These are phyloP conservation scores for Phalacrocorax pelagicus DNA, from an alignment of 2,113 vertebrate species.

Conservation along the genomic window DNA sequence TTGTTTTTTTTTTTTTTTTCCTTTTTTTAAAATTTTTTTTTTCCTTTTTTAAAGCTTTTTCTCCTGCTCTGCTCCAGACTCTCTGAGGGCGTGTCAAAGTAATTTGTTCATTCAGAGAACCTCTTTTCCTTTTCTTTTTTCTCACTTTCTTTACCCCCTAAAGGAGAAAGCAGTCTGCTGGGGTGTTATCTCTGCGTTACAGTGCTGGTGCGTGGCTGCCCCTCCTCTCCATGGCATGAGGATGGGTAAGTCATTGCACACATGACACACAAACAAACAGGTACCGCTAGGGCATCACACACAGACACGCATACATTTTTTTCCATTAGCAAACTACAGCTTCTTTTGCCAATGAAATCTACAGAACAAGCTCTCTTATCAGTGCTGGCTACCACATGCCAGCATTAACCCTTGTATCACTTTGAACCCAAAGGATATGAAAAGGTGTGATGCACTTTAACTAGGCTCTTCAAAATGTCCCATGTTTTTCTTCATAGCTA, in stretches of 20 bases:
- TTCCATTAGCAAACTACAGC: not conserved
- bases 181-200: not conserved
- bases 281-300: not conserved
- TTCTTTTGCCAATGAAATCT: not conserved
- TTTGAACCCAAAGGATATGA: not conserved
- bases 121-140: not conserved
- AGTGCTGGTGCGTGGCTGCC: not conserved
- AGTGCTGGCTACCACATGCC: not conserved
- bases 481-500: not conserved
- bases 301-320: not conserved
- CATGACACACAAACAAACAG: rapidly evolving
- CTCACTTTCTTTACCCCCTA: not conserved
- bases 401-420: not conserved
- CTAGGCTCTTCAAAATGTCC: not conserved
- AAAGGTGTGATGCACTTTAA: not conserved
- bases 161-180: not conserved
- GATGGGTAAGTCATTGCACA: not conserved
- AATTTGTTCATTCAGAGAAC: not conserved
- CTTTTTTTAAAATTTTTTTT: not conserved
- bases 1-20: too few species aligned
- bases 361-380: not conserved
- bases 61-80: not conserved
- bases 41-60: not conserved
- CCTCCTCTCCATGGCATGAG: not conserved
- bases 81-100: not conserved